Evolutionary conservation across 2,888 invertebrate genomes (phyloP).

Genomic region (Drosophila infuscata): DNA sequence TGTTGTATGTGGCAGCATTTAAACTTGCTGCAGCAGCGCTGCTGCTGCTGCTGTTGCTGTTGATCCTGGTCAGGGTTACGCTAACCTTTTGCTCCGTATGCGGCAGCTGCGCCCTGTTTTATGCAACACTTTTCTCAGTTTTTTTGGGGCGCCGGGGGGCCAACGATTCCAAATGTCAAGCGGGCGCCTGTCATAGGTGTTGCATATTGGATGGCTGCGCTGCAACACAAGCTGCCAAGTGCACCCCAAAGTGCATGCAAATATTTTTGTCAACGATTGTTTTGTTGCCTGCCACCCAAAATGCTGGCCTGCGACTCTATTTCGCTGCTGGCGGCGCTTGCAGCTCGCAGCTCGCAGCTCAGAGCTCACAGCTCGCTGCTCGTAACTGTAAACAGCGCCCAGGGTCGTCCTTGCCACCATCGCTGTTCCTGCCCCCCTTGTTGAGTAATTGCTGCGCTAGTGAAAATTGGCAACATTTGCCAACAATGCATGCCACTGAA

Average conservation of each 20-base stretch:
- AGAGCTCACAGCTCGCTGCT: constrained; percentile 3
- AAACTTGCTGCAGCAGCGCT: constrained; percentile 8
- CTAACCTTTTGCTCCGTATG: background rate
- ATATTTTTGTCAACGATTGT: constrained; percentile 73
- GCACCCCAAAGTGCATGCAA: constrained; percentile 74
- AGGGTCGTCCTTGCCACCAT: constrained; percentile 30
- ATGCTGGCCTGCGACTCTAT: constrained; percentile 30
- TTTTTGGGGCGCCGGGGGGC: constrained; percentile 18
- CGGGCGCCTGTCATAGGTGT: constrained; percentile 70
- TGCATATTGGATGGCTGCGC: constrained; percentile 64
- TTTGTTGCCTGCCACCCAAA: constrained; percentile 43
- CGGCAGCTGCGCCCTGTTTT: constrained; percentile 42
- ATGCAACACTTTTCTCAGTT: constrained; percentile 43
- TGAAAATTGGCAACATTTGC: constrained; percentile 60
- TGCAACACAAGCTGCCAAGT: constrained; percentile 45
- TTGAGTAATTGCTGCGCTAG: constrained; percentile 65
- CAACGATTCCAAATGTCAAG: constrained; percentile 61
- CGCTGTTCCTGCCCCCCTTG: constrained; percentile 17
- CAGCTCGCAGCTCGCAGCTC: constrained; percentile 11
- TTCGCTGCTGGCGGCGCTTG: background rate
- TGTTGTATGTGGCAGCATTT: constrained; percentile 16
- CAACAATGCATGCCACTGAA: constrained; percentile 1
- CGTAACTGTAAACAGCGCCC: constrained; percentile 39
- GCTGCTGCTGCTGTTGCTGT: background rate
- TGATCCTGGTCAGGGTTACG: constrained; percentile 14